Percentiles rank a stretch among this genome's conserved stretches.
Evolutionary conservation across 2,113 vertebrate genomes (phyloP).

Genomic region (Speoplatyrhinus poulsoni): DNA sequence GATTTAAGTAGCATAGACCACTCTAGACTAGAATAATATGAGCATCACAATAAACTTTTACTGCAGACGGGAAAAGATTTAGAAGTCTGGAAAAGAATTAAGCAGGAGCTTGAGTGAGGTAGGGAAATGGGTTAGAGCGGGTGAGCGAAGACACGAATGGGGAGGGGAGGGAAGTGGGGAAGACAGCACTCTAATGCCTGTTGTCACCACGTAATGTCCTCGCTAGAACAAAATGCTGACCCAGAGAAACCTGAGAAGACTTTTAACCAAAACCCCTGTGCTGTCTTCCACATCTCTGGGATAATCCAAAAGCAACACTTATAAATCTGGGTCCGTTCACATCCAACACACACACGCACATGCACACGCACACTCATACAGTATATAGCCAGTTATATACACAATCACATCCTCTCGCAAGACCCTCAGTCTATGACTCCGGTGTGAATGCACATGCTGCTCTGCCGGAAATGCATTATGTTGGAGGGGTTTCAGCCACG

Average conservation of each 20-base stretch:
- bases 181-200: conserved; percentile 69
- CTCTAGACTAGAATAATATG: conserved; percentile 49
- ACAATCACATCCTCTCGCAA: background rate
- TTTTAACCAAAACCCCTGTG: conserved; percentile 69
- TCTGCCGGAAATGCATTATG: background rate
- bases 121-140: conserved; percentile 53
- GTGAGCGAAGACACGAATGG: conserved; percentile 27
- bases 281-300: conserved; percentile 66
- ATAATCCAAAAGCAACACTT: conserved; percentile 73
- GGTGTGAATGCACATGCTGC: no score
- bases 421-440: conserved; percentile 9
- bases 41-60: background rate
- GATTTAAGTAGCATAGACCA: no score
- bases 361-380: conserved; percentile 9
- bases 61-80: background rate
- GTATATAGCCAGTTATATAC: conserved; percentile 18
- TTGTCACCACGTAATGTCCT: conserved; percentile 77
- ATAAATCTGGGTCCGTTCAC: conserved; percentile 76
- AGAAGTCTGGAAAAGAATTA: no score
- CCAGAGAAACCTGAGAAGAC: conserved; percentile 73
- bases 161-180: conserved; percentile 22
- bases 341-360: conserved; percentile 52
- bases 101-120: conserved; percentile 8
- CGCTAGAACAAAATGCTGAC: conserved; percentile 76
- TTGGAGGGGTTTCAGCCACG: conserved; percentile 6